A percentile compares a stretch with the other conserved stretches of the same genome.
Evolutionary conservation across 2,113 vertebrate genomes (phyloP).

Genomic region (Smithornis capensis): DNA sequence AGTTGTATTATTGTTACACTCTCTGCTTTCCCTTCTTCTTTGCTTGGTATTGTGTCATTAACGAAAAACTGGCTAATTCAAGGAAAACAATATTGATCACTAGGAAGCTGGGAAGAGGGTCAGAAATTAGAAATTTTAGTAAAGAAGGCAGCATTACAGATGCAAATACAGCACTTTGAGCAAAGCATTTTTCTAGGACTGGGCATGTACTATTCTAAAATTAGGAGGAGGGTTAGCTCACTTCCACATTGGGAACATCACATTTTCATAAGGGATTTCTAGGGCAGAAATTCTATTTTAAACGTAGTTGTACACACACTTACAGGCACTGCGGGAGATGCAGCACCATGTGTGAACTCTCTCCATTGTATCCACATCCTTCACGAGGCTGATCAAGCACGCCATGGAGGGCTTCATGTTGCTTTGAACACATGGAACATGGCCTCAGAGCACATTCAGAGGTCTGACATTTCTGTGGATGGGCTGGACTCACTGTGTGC

Average conservation of each 20-base stretch:
- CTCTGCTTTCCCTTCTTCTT: background rate
- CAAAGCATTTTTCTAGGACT: background rate
- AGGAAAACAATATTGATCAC: background rate
- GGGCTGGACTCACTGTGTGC: background rate
- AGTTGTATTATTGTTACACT: background rate
- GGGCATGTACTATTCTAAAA: background rate
- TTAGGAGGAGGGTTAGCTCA: background rate
- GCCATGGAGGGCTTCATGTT: background rate
- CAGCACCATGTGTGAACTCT: background rate
- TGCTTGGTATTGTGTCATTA: background rate
- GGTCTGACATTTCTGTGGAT: background rate
- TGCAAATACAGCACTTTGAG: background rate
- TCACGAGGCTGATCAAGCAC: background rate
- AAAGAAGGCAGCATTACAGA: background rate
- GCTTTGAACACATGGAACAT: background rate
- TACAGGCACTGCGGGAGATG: background rate
- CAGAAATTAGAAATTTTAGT: background rate
- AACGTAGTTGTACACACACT: background rate
- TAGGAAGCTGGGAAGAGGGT: background rate
- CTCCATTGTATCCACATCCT: fast-evolving
- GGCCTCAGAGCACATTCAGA: background rate
- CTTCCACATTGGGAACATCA: background rate
- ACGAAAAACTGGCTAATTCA: background rate
- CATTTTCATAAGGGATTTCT: background rate
- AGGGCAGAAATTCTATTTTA: conserved; percentile 2